Evolutionary conservation across 2,113 vertebrate genomes (phyloP), one percentile per base, ranked within the genome.

Genomic region (Limanda limanda): DNA sequence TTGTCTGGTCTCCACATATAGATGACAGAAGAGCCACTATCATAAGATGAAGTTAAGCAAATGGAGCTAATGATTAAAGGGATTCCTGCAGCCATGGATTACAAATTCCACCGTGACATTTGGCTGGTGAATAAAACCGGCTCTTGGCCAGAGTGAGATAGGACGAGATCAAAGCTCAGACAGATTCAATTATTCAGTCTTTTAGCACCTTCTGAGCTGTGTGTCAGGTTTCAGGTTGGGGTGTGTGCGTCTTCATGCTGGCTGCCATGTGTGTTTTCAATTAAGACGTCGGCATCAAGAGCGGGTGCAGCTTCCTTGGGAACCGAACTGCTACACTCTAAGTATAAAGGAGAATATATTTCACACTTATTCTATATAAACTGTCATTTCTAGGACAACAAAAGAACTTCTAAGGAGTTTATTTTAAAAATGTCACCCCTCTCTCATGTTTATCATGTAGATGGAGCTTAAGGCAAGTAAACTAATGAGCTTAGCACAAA

Each of bases 141-240:
- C 25, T 68, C 56, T 18, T 58, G 37, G 21, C 24, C 18, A 58
- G 18, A 23, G 14, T 31, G 37, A 64, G 48, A 37, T 58, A 67
- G 66, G 12, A 31, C 71, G 65, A 68, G 72, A 71, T 78, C 58
- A 79, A 77, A 82, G 63, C 45, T 76, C 8, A 61, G 23, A 55
- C 62, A 68, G 21, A 57, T 60, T 76, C n/a, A 74, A 79, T 77
- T 60, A 87, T 77, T 83, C 57, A 74, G 60, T 68, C 47, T 68
- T 63, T 69, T 66, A 65, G 64, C 76, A 79, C 56, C 59, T 76
- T 56, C n/a, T 31, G 3, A 27, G 15, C 71, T 45, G 37, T n/a
- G 48, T 57, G 21, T 73, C 72, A 24, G 8, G 40, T 86, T 74
- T 79, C 81, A 74, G 73, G 24, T 40, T 51, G 45, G 17, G 14